These are phyloP conservation scores for Teleopsis dalmanni DNA, from an alignment of 1,140 invertebrate genomes.

Conservation along the genomic window DNA sequence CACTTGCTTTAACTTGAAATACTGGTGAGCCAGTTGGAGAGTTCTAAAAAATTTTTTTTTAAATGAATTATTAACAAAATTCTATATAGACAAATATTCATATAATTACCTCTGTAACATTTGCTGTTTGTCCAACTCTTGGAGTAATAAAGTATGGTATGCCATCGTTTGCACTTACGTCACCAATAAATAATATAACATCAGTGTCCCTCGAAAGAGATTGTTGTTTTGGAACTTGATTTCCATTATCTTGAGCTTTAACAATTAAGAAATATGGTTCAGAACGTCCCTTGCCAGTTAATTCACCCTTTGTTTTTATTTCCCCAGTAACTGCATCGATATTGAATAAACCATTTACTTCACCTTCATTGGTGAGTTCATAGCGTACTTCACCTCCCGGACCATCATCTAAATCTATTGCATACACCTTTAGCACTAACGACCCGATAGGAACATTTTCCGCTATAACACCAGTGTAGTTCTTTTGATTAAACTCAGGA, in stretches of 20 bases:
- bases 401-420: slow-evolving; percentile 69
- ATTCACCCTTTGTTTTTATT: slow-evolving; percentile 53
- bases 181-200: slow-evolving; percentile 64
- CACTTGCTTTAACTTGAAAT: slow-evolving; percentile 67
- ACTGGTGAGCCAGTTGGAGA: slow-evolving; percentile 66
- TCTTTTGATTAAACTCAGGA: slow-evolving; percentile 44
- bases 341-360: slow-evolving; percentile 59
- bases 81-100: background rate
- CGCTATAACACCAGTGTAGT: slow-evolving; percentile 48
- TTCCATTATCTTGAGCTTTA: slow-evolving; percentile 63
- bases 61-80: background rate
- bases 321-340: slow-evolving; percentile 63
- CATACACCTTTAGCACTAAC: slow-evolving; percentile 65
- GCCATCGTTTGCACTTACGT: slow-evolving; percentile 76
- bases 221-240: slow-evolving; percentile 45
- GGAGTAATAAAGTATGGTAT: slow-evolving; percentile 69
- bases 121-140: slow-evolving; percentile 59
- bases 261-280: slow-evolving; percentile 65
- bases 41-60: slow-evolving; percentile 48
- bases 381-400: slow-evolving; percentile 58
- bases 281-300: slow-evolving; percentile 69
- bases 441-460: slow-evolving; percentile 65
- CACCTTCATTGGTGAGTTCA: slow-evolving; percentile 64
- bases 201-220: slow-evolving; percentile 55
- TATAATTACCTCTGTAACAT: slow-evolving; percentile 56